A percentile compares a stretch with the other conserved stretches of the same genome.
Conservation (phyloP, 2,888 invertebrate genomes). For the Cactoblastis cactorum region DNA sequence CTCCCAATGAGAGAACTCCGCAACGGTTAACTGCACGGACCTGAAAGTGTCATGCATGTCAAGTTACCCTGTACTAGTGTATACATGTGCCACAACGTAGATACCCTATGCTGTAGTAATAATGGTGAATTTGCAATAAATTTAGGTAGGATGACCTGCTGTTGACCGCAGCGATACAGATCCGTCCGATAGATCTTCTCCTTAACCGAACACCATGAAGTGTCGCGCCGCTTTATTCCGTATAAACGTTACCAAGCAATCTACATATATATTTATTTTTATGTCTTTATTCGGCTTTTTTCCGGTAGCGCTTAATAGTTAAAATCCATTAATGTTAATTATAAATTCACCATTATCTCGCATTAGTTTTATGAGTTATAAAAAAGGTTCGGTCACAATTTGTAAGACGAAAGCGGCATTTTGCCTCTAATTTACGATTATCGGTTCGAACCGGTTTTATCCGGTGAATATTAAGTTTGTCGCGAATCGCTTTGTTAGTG, state of each 20-base stretch:
- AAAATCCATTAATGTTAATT: slow-evolving; percentile 74
- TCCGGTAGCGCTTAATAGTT: slow-evolving; percentile 78
- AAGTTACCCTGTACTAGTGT: no score
- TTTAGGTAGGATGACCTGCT: no score
- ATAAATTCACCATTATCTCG: slow-evolving; percentile 69
- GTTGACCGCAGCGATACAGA: no score
- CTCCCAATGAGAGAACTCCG: no score
- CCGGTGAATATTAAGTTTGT: slow-evolving; percentile 13
- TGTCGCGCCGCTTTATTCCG: slow-evolving; percentile 55
- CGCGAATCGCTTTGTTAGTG: slow-evolving; percentile 14
- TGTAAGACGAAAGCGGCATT: slow-evolving; percentile 59
- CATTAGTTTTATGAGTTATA: slow-evolving; percentile 73
- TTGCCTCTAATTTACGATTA: slow-evolving; percentile 22
- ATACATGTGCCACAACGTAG: no score
- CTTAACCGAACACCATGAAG: slow-evolving; percentile 46
- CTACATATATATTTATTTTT: slow-evolving; percentile 76
- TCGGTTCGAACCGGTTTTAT: slow-evolving; percentile 1
- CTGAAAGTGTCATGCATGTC: no score
- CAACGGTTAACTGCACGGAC: no score
- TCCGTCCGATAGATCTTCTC: no score
- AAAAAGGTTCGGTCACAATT: slow-evolving; percentile 61
- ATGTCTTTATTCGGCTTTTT: slow-evolving; percentile 74
- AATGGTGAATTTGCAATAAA: no score
- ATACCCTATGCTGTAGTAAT: no score
- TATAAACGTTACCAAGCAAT: slow-evolving; percentile 66